Conservation (phyloP, 1,140 invertebrate species). For the Drosophila grimshawi region DNA sequence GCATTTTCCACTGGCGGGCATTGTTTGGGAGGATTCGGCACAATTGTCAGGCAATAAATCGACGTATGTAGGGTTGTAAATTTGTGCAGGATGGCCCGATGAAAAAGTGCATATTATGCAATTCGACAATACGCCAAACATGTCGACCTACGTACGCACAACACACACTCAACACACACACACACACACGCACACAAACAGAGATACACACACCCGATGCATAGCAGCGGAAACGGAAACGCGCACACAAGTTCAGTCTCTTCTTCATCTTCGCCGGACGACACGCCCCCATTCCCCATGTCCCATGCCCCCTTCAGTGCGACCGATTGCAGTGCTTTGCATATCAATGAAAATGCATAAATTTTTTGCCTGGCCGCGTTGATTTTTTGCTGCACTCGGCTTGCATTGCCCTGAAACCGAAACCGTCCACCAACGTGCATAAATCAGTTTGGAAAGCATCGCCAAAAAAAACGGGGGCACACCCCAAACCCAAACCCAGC, state of each 20-base stretch:
- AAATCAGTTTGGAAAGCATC: constrained; percentile 69
- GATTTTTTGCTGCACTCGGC: constrained; percentile 60
- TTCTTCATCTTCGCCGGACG: constrained; percentile 62
- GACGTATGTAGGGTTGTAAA: constrained; percentile 84
- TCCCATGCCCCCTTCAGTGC: constrained; percentile 5
- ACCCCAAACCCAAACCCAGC: constrained; percentile 4
- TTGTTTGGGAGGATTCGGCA: constrained; percentile 71
- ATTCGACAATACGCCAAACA: constrained; percentile 82
- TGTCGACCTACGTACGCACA: constrained; percentile 66
- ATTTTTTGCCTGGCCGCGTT: constrained; percentile 61
- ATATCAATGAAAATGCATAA: constrained; percentile 84
- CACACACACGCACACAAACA: constrained; percentile 2
- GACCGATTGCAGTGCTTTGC: constrained; percentile 65
- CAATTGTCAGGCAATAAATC: constrained; percentile 85
- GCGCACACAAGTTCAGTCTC: constrained; percentile 73
- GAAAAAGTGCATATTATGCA: constrained; percentile 84
- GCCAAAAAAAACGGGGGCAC: constrained; percentile 36
- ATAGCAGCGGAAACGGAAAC: constrained; percentile 73
- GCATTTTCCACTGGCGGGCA: constrained; percentile 44
- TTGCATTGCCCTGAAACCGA: constrained; percentile 15
- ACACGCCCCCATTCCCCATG: background rate
- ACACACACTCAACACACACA: constrained; percentile 35
- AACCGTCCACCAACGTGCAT: constrained; percentile 79
- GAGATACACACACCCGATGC: background rate
- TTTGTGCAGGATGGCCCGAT: constrained; percentile 79